A percentile compares a stretch with the other conserved stretches of the same genome.
Conservation (phyloP, 2,113 vertebrate genomes). For the Clinocottus analis region DNA sequence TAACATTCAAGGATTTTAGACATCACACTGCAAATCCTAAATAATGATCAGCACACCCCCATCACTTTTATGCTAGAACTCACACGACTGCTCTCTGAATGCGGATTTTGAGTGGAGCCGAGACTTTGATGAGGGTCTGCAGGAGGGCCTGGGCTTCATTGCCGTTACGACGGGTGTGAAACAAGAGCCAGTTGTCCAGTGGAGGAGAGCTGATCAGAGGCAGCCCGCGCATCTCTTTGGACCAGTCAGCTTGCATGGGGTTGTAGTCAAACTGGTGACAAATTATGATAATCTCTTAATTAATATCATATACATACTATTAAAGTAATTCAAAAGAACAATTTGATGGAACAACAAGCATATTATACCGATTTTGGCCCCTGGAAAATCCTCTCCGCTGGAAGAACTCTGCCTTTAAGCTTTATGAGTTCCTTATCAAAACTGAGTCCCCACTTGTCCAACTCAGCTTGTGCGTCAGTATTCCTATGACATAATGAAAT, state of each 20-base stretch:
- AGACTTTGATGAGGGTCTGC: slow-evolving; percentile 89
- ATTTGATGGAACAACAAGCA: neutral
- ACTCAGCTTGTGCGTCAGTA: slow-evolving; percentile 85
- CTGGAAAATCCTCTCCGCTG: slow-evolving; percentile 90
- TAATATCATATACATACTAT: neutral
- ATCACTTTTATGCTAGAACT: slow-evolving; percentile 53
- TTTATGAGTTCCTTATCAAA: slow-evolving; percentile 89
- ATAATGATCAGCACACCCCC: neutral
- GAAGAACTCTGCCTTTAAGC: slow-evolving; percentile 88
- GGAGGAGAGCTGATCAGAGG: slow-evolving; percentile 83
- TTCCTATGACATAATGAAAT: slow-evolving; percentile 80
- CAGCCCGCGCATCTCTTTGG: slow-evolving; percentile 88
- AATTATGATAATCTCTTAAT: slow-evolving; percentile 1
- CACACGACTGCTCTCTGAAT: slow-evolving; percentile 87
- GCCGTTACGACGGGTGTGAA: slow-evolving; percentile 84
- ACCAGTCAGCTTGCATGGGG: slow-evolving; percentile 89
- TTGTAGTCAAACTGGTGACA: slow-evolving; percentile 88
- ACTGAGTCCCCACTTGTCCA: slow-evolving; percentile 90
- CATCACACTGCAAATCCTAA: neutral
- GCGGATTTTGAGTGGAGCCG: slow-evolving; percentile 86
- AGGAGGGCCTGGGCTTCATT: slow-evolving; percentile 84
- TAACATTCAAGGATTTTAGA: neutral
- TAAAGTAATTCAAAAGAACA: neutral
- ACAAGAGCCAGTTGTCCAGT: slow-evolving; percentile 88
- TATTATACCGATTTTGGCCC: slow-evolving; percentile 81